phyloP scores from a whole-genome alignment of 2,113 vertebrate genomes.

The Tiliqua scincoides region DNA sequence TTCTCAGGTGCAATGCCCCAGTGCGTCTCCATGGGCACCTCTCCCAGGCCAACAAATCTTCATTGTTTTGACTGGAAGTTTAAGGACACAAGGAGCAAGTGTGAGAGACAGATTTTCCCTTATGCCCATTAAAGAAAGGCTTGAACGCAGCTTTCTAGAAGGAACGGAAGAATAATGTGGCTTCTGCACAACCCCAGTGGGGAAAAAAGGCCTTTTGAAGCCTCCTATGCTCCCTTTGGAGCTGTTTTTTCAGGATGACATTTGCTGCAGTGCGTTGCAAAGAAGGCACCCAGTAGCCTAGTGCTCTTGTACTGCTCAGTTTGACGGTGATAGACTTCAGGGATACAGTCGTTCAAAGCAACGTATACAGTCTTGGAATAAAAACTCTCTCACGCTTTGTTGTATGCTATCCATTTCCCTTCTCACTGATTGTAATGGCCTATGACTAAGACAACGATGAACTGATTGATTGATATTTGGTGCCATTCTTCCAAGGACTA shows the following conservation, averaged over 20 bases:
- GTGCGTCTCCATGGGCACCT: background rate
- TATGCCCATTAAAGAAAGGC: background rate
- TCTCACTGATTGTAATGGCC: background rate
- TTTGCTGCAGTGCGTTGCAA: too few species aligned
- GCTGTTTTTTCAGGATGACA: too few species aligned
- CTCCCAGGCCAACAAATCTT: background rate
- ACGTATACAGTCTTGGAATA: background rate
- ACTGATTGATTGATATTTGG: background rate
- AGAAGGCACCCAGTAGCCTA: too few species aligned
- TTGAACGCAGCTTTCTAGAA: background rate
- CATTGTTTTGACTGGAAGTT: background rate
- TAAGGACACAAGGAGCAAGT: background rate
- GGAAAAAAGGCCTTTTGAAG: background rate
- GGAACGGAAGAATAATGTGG: background rate
- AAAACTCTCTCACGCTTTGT: background rate
- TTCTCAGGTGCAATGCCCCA: background rate
- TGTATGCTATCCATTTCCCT: background rate
- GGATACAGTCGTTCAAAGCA: background rate
- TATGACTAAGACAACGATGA: background rate
- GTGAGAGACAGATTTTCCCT: background rate
- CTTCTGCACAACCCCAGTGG: background rate
- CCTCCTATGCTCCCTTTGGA: too few species aligned
- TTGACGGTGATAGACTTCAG: background rate
- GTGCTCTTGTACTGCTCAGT: background rate
- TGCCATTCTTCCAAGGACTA: background rate